phyloP scores from a whole-genome alignment of 92 coral and sea anemone species.

The Siderastrea siderea region DNA sequence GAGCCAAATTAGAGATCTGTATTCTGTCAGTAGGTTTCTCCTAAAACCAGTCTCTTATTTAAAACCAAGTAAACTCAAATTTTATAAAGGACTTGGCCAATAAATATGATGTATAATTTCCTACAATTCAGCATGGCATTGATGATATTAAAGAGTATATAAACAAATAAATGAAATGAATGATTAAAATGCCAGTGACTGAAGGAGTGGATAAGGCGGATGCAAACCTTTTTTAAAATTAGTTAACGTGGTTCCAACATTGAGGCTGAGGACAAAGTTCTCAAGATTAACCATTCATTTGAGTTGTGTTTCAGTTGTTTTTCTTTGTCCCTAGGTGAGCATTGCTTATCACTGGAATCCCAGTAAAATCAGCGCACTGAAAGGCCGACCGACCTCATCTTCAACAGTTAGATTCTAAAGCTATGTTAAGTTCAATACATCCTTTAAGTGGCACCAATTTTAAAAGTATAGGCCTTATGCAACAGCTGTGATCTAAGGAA shows the following conservation, averaged over 20 bases:
- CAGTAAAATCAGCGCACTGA: too few species aligned
- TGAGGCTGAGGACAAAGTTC: too few species aligned
- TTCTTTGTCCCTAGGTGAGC: too few species aligned
- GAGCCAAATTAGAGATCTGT: constrained; percentile 17
- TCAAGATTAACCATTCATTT: too few species aligned
- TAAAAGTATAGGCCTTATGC: background rate
- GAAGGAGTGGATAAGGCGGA: too few species aligned
- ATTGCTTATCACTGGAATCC: too few species aligned
- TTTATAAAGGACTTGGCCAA: background rate
- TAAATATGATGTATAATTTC: constrained; percentile 29
- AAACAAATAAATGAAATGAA: constrained; percentile 12
- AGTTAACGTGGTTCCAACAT: too few species aligned
- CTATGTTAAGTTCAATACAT: too few species aligned
- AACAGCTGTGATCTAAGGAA: background rate
- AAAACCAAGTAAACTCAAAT: constrained; percentile 13
- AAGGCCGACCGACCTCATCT: too few species aligned
- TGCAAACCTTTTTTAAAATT: too few species aligned
- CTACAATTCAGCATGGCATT: background rate
- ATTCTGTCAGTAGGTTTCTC: background rate
- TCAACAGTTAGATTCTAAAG: too few species aligned
- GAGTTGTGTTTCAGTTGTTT: too few species aligned
- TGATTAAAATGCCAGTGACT: background rate
- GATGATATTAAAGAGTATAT: background rate
- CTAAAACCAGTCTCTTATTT: constrained; percentile 11
- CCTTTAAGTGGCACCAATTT: background rate